Evolutionary conservation across 2,888 invertebrate species (phyloP), one percentile per base, ranked within the genome.

Genomic region (Incurvaria masculella): DNA sequence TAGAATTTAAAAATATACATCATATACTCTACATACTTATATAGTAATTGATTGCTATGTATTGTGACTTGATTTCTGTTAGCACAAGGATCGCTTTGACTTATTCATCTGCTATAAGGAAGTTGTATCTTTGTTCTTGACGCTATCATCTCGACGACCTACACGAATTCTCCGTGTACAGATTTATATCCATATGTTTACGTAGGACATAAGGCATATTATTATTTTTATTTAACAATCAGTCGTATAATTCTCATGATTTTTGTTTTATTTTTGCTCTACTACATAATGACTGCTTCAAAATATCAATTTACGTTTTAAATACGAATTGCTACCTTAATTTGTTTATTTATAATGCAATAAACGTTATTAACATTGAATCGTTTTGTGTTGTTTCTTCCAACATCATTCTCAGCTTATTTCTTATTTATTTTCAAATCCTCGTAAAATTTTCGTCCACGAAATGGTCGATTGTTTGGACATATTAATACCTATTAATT

Each of bases 81-180:
- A 44, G 39, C 41, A 40, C 42, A 42, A 45, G 69, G 70, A 72
- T 74, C 69, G 66, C 69, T 70, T 70, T 60, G 61, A 61, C 76
- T 76, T 74, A 72, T 74, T 68, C 57, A 49, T 54, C 51, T 59
- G 68, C 62, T 33, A 70, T 72, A 75, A 75, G 75, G 61, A 62
- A 74, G 73, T 65, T 55, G 74, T 52, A 68, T 72, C 69, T 69
- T 61, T 41, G 41, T 2, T 17, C 5, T 6, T 23, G 4, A 23
- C 5, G 10, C 4, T 6, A 6, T 23, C 5, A 10, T 23, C 17
- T 18, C 33, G 3, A 21, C 27, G 17, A 44, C 27, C 2, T 39
- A 16, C 39, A 21, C 38, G 10, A 21, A 14, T 21, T 45, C n/a
- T 38, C 26, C 21, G 14, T 8, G 33, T 33, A n/a, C 33, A 33